A percentile compares a stretch with the other conserved stretches of the same genome.
phyloP scores from a whole-genome alignment of 2,113 vertebrate genomes.

The Cavia aperea region DNA sequence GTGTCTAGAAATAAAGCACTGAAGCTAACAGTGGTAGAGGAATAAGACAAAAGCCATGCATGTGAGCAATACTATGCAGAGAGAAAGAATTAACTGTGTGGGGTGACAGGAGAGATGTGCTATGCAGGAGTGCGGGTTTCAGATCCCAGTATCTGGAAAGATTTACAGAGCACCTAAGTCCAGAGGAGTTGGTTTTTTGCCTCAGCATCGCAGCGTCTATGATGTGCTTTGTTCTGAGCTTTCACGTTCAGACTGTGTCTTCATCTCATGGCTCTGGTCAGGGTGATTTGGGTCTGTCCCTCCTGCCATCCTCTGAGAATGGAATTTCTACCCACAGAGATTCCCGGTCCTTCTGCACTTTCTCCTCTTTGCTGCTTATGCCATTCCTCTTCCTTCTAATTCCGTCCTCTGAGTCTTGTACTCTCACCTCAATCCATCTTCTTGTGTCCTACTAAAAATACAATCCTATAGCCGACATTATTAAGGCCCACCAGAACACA shows the following conservation, averaged over 20 bases:
- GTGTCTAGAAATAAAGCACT: neutral
- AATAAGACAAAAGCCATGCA: accelerated
- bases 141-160: neutral
- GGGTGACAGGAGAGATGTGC: neutral
- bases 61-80: accelerated
- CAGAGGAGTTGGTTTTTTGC: neutral
- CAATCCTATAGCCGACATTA: neutral
- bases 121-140: neutral
- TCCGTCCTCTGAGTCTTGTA: neutral
- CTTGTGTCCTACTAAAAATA: neutral
- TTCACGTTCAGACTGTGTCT: neutral
- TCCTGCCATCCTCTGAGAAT: neutral
- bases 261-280: neutral
- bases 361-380: neutral
- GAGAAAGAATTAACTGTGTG: neutral
- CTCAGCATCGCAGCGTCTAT: accelerated
- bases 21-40: neutral
- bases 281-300: neutral
- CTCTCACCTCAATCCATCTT: no score
- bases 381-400: neutral
- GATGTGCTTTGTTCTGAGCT: neutral
- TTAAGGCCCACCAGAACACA: neutral
- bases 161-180: neutral
- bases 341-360: neutral
- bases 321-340: neutral